Conservation (phyloP, 2,797 vertebrate genomes). For the Notoglanidium macrostoma region DNA sequence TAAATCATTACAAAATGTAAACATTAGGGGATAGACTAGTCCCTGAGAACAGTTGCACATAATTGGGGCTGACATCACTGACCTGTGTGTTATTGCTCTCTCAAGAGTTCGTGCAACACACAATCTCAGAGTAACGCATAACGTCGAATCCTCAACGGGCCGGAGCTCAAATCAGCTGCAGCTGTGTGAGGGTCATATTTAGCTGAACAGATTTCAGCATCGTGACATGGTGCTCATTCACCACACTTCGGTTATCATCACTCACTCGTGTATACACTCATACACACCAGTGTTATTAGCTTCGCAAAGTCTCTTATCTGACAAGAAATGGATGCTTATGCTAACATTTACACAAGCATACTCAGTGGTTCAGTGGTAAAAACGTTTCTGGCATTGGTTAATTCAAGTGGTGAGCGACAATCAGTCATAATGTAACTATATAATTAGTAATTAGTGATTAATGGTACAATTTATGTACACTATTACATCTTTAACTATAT, state of each 20-base stretch:
- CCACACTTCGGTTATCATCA: slow-evolving; percentile 19
- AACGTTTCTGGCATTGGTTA: neutral
- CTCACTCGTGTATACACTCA: slow-evolving; percentile 19
- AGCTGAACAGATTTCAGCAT: slow-evolving; percentile 20
- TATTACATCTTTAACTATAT: neutral
- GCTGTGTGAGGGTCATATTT: slow-evolving; percentile 49
- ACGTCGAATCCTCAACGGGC: slow-evolving; percentile 48
- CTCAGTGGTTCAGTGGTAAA: neutral
- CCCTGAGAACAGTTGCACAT: slow-evolving; percentile 33
- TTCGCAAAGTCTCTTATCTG: neutral
- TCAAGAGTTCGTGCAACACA: slow-evolving; percentile 46
- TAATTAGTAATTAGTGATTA: neutral
- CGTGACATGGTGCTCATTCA: slow-evolving; percentile 32
- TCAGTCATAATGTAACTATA: neutral
- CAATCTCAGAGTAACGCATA: slow-evolving; percentile 46
- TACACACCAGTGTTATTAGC: neutral
- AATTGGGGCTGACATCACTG: slow-evolving; percentile 57
- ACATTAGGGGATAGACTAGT: slow-evolving; percentile 48
- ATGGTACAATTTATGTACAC: neutral
- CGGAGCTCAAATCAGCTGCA: slow-evolving; percentile 50
- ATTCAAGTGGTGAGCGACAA: neutral
- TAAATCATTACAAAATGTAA: slow-evolving; percentile 58
- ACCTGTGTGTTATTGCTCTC: slow-evolving; percentile 47
- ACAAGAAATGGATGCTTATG: slow-evolving; percentile 7
- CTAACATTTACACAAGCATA: neutral